Evolutionary conservation across 2,113 vertebrate genomes (phyloP), one percentile per base, ranked within the genome.

Genomic region (Campylorhamphus procurvoides): DNA sequence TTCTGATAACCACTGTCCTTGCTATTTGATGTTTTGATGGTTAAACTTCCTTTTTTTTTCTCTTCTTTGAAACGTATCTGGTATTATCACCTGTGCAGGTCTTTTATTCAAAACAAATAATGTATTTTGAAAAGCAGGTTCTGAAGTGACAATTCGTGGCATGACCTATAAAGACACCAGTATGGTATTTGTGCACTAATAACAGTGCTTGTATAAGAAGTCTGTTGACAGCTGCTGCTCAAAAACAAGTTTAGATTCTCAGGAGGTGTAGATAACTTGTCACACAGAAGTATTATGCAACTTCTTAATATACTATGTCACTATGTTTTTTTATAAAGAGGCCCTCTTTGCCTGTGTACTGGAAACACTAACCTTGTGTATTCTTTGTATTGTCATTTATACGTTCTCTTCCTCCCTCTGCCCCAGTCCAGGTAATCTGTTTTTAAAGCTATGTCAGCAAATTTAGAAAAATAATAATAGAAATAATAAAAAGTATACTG

Each of bases 281-380:
- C 37, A 63, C 8, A 12, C 0, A 0, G 11, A 58, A 76, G 5
- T 49, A n/a, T 20, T 56, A 7, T 1, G 1, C 35, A 40, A 19
- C 35, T 33, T 55, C 25, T 52, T 40, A 14, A 25, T 25, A 8
- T 17, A 5, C 28, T 39, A 8, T 62, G 29, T 29, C 39, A 15
- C 31, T 83, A 1, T 9, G 3, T 3, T 39, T 81, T 69, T 55
- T 90, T 40, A 37, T 8, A 12, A 35, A 44, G 55, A 52, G 19
- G 2, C 15, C 9, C 2, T 77, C 2, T 52, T 50, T 33, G 6
- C 10, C 18, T 39, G 3, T 28, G 31, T 66, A 18, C 20, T 40
- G 46, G 24, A 72, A 89, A 50, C 44, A 35, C 22, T 50, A 68
- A 6, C 35, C 9, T 69, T 69, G 29, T 18, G 9, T 44, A 28